Conservation (phyloP, 2,113 vertebrate genomes). For the Alligator sinensis region DNA sequence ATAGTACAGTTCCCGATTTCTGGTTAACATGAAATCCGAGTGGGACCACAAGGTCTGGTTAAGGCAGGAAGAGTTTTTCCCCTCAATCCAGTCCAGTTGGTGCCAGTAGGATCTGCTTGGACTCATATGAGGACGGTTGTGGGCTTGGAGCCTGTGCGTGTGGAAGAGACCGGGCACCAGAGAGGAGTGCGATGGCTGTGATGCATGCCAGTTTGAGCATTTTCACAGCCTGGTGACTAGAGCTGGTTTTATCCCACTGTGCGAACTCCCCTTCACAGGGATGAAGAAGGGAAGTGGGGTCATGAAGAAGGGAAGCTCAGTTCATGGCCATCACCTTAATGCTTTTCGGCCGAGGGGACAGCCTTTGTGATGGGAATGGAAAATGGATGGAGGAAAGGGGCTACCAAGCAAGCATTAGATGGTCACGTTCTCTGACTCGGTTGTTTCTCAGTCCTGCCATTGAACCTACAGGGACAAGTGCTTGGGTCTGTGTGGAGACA, state of each 20-base stretch:
- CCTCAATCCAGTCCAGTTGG: background rate
- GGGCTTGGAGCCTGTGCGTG: accelerated
- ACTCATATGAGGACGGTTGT: accelerated
- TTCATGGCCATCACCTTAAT: no score
- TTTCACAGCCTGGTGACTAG: no score
- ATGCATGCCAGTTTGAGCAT: background rate
- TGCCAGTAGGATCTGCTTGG: accelerated
- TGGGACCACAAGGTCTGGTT: background rate
- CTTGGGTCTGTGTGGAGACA: slow-evolving; percentile 33
- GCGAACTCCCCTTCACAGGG: no score
- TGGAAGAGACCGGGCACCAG: accelerated
- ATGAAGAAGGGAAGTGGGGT: no score
- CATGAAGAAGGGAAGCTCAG: no score
- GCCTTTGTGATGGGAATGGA: background rate
- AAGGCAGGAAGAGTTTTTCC: background rate
- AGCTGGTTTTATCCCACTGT: no score
- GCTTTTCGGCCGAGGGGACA: background rate
- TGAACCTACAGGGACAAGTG: slow-evolving; percentile 46
- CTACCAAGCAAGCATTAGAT: slow-evolving; percentile 26
- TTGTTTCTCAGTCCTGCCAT: slow-evolving; percentile 14
- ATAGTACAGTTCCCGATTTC: slow-evolving; percentile 32
- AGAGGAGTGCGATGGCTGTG: background rate
- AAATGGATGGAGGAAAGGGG: background rate
- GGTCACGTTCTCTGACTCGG: slow-evolving; percentile 31
- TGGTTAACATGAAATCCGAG: background rate